phyloP scores from a whole-genome alignment of 2,113 vertebrate species.

The Vulpes ferrilata region DNA sequence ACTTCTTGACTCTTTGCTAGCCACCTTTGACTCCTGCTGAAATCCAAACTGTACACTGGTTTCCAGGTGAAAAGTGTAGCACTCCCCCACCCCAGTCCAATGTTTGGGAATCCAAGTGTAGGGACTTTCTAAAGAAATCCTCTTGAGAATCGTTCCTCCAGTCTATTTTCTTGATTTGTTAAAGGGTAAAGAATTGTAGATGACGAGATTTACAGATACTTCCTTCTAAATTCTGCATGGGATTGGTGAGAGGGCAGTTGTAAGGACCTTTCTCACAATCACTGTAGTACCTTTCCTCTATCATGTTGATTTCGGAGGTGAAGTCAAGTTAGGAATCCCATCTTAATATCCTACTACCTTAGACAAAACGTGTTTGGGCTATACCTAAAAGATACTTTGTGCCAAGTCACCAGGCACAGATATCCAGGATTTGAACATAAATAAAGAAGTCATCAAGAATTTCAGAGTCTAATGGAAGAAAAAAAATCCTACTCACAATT shows the following conservation, averaged over 20 bases:
- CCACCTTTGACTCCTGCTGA: neutral
- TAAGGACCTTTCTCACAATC: neutral
- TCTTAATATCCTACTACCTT: neutral
- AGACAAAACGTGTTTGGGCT: neutral
- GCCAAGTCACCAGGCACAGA: neutral
- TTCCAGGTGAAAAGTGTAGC: neutral
- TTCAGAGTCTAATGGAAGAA: neutral
- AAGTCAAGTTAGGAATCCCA: neutral
- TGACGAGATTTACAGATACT: neutral
- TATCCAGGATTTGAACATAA: neutral
- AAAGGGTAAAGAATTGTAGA: neutral
- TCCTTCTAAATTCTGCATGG: neutral
- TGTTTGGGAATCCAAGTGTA: neutral
- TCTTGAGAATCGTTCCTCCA: neutral
- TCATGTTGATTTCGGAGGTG: neutral
- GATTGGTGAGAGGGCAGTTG: accelerated
- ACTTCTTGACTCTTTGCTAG: neutral
- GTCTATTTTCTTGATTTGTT: neutral
- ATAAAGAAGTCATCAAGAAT: neutral
- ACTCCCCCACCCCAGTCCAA: accelerated
- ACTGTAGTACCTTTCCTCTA: neutral
- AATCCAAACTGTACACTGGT: neutral
- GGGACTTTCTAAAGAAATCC: neutral
- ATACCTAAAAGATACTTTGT: neutral
- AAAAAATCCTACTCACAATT: neutral